Conservation (phyloP, 2,113 vertebrate species). For the Tachysurus vachellii region DNA sequence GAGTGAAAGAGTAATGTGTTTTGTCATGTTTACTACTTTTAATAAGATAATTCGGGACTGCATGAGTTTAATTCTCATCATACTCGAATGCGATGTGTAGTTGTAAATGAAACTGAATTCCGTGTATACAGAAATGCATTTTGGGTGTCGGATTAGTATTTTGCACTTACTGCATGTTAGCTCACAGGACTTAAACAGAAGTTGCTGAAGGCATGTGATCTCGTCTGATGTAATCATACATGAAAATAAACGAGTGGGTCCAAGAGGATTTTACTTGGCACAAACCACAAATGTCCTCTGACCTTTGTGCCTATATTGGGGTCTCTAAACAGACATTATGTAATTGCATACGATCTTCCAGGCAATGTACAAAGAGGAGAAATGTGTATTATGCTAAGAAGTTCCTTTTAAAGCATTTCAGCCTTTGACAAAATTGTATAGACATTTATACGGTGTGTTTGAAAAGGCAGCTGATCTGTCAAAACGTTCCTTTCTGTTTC, state of each 20-base stretch:
- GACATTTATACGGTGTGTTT: not conserved
- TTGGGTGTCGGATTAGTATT: not conserved
- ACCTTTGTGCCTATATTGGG: not conserved
- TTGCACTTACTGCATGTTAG: not conserved
- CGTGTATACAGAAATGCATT: not conserved
- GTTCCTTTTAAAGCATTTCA: not conserved
- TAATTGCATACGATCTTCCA: not conserved
- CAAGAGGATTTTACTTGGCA: not conserved
- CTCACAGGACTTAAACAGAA: not conserved
- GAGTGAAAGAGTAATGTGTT: not conserved
- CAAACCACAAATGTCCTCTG: not conserved
- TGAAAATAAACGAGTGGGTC: not conserved
- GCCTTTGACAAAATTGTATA: not conserved
- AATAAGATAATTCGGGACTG: not conserved
- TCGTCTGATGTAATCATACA: not conserved
- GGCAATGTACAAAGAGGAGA: not conserved
- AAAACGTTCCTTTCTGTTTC: not conserved
- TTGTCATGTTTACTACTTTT: not conserved
- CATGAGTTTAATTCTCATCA: not conserved
- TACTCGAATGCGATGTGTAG: not conserved
- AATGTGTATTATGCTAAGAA: not conserved
- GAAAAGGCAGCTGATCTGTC: not conserved
- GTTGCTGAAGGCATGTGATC: not conserved
- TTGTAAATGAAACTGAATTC: not conserved
- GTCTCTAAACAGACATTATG: not conserved